These are phyloP conservation scores for Ditylenchus dipsaci DNA, from an alignment of 1,140 invertebrate genomes.

Conservation along the genomic window DNA sequence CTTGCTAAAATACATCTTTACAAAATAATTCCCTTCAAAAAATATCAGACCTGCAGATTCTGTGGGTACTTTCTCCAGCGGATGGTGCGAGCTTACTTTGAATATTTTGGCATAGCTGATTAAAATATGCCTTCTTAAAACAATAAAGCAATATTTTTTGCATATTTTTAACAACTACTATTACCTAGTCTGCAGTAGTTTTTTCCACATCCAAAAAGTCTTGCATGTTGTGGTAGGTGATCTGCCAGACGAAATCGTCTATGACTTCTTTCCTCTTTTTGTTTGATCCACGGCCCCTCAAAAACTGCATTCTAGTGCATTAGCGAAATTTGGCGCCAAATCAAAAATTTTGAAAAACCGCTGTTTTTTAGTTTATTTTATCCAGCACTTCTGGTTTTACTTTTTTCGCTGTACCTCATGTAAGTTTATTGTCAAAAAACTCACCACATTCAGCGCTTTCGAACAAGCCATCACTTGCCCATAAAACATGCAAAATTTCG, in stretches of 20 bases:
- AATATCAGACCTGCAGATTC: slow-evolving; percentile 35
- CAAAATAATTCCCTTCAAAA: too few species aligned
- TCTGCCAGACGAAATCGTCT: slow-evolving; percentile 48
- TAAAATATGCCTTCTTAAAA: slow-evolving; percentile 40
- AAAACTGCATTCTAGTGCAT: too few species aligned
- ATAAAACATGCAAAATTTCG: too few species aligned
- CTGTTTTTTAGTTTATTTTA: too few species aligned
- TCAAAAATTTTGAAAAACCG: too few species aligned
- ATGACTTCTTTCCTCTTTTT: slow-evolving; percentile 40
- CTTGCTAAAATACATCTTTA: slow-evolving; percentile 16
- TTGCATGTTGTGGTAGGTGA: slow-evolving; percentile 51
- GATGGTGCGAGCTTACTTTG: slow-evolving; percentile 47
- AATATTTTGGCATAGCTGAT: slow-evolving; percentile 33
- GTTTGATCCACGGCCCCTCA: slow-evolving; percentile 31
- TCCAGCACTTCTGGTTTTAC: too few species aligned
- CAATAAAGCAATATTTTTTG: slow-evolving; percentile 1
- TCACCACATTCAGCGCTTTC: too few species aligned
- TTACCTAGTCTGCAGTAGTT: slow-evolving; percentile 32
- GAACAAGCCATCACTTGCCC: too few species aligned
- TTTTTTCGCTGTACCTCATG: too few species aligned
- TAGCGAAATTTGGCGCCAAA: too few species aligned
- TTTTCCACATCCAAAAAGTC: slow-evolving; percentile 50
- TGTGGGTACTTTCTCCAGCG: slow-evolving; percentile 53
- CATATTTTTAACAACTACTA: neutral
- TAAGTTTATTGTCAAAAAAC: too few species aligned